Conservation (phyloP, 37 sponge, comb jelly and placozoan genomes). For the Aphrocallistes beatrix region DNA sequence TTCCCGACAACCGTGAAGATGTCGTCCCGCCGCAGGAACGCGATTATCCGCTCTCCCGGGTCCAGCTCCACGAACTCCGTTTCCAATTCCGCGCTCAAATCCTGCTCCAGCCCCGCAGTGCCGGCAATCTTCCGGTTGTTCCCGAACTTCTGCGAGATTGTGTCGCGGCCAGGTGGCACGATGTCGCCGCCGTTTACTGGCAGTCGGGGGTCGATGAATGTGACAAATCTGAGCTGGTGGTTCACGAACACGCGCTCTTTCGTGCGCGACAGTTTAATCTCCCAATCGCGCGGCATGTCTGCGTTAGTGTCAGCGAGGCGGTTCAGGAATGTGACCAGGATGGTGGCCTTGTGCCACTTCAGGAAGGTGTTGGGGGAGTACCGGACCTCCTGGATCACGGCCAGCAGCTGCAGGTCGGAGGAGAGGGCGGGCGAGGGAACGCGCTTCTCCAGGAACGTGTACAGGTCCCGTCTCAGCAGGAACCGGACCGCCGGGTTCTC, state of each 20-base stretch:
- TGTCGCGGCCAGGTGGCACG: conserved; percentile 15
- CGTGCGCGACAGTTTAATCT: conserved; percentile 43
- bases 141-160: neutral
- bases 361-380: neutral
- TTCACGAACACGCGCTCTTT: conserved; percentile 34
- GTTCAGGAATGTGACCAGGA: conserved; percentile 48
- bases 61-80: neutral
- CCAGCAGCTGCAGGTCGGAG: neutral
- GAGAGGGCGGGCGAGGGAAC: neutral
- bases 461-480: conserved; percentile 57
- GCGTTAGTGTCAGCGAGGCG: conserved; percentile 37
- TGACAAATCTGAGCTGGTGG: conserved; percentile 44
- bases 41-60: neutral
- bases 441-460: conserved; percentile 31
- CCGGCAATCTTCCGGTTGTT: conserved; percentile 1
- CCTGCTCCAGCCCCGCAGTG: neutral
- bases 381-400: neutral
- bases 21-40: neutral
- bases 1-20: neutral
- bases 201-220: conserved; percentile 81
- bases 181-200: conserved; percentile 33
- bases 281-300: conserved; percentile 60
- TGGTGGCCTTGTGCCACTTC: neutral
- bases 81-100: neutral
- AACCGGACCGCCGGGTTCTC: conserved; percentile 51